Evolutionary conservation across 2,797 vertebrate genomes (phyloP).

Genomic region (Hyperoplus lanceolatus): DNA sequence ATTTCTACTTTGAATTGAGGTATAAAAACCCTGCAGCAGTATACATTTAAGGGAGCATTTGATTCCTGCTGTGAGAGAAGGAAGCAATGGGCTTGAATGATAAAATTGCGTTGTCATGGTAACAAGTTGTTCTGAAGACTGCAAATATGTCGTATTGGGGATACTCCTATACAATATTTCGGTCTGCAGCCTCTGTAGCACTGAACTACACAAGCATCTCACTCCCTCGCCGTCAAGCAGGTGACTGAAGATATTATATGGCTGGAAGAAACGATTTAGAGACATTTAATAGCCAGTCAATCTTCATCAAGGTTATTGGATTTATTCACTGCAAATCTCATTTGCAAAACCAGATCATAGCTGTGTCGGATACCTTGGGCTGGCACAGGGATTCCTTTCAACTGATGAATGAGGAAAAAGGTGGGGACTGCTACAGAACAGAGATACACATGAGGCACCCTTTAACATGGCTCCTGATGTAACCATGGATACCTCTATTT

Average conservation of each 20-base stretch:
- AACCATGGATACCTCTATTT: conserved; percentile 89
- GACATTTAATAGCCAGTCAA: conserved; percentile 62
- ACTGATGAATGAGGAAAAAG: conserved; percentile 80
- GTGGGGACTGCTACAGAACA: conserved; percentile 76
- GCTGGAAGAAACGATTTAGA: conserved; percentile 72
- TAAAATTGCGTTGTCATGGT: conserved; percentile 90
- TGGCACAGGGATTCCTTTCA: conserved; percentile 66
- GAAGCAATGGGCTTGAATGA: conserved; percentile 88
- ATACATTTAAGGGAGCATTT: conserved; percentile 77
- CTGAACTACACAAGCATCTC: conserved; percentile 44
- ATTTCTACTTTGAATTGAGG: conserved; percentile 55
- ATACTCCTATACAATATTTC: conserved; percentile 76
- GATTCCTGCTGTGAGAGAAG: conserved; percentile 82
- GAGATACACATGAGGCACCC: conserved; percentile 77
- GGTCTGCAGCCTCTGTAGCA: conserved; percentile 63
- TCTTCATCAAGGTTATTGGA: conserved; percentile 62
- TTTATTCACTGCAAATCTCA: conserved; percentile 62
- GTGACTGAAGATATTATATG: conserved; percentile 58
- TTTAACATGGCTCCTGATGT: conserved; percentile 86
- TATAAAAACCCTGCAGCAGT: conserved; percentile 72
- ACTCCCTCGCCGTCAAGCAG: conserved; percentile 48
- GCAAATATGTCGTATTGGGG: conserved; percentile 79
- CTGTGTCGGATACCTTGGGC: conserved; percentile 67
- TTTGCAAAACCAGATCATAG: conserved; percentile 64
- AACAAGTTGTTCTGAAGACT: conserved; percentile 87